Conservation (phyloP, 2,888 invertebrate genomes). For the Poecilus cupreus region DNA sequence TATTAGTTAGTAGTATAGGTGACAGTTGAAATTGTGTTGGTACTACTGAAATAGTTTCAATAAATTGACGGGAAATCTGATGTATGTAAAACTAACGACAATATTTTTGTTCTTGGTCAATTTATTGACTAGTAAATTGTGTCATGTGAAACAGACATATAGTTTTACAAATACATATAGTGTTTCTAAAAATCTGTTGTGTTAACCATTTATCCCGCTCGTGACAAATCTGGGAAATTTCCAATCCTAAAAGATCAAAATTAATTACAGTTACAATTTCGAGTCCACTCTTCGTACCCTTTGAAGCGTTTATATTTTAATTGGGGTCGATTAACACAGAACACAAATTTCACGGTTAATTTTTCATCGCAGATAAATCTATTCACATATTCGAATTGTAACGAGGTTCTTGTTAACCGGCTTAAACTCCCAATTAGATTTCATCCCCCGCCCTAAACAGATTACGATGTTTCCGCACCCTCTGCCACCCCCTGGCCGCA, state of each 20-base stretch:
- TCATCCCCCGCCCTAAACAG: constrained; percentile 17
- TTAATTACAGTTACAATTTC: neutral
- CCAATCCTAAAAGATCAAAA: neutral
- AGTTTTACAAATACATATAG: no score
- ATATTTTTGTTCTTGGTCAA: no score
- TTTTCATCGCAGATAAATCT: constrained; percentile 9
- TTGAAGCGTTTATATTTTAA: neutral
- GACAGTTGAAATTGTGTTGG: no score
- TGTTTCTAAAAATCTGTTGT: no score
- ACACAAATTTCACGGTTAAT: constrained; percentile 33
- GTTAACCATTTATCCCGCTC: no score
- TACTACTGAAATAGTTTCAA: no score
- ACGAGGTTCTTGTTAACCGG: constrained; percentile 6
- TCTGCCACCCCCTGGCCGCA: neutral
- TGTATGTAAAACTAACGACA: no score
- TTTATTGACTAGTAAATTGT: no score
- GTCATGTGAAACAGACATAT: no score
- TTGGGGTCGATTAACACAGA: neutral
- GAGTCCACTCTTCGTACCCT: neutral
- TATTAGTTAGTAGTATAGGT: no score
- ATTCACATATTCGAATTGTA: constrained; percentile 6
- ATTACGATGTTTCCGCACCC: constrained; percentile 29
- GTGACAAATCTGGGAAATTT: no score
- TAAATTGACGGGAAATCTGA: no score
- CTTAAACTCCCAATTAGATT: constrained; percentile 23